phyloP scores from a whole-genome alignment of 2,888 invertebrate genomes.

The Melieria crassipennis region DNA sequence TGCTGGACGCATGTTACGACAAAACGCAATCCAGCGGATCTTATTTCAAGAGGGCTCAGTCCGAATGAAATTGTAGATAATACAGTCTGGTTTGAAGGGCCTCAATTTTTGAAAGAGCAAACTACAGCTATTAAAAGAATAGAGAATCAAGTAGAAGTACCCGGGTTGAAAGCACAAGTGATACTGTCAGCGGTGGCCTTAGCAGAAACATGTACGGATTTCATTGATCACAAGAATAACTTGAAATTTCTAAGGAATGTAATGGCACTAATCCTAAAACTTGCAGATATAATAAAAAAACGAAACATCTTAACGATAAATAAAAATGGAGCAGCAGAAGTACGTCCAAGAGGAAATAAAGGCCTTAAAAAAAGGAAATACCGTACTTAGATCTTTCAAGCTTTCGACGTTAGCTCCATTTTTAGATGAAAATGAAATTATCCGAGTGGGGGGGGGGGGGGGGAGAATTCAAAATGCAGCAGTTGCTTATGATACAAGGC shows the following conservation, averaged over 20 bases:
- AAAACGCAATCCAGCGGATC: no score
- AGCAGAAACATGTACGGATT: no score
- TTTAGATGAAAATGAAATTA: slow-evolving; percentile 10
- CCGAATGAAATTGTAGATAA: no score
- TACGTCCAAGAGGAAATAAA: slow-evolving; percentile 9
- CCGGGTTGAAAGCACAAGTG: no score
- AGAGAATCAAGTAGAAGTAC: no score
- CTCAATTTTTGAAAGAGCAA: no score
- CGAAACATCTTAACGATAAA: not conserved
- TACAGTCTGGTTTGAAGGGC: no score
- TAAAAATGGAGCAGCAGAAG: slow-evolving; percentile 4
- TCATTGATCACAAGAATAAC: slow-evolving; percentile 18
- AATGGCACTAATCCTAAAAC: not conserved
- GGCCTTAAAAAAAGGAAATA: not conserved
- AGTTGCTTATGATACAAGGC: slow-evolving; percentile 5
- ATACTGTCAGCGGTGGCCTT: no score
- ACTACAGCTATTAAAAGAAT: no score
- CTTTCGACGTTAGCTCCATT: slow-evolving; percentile 9
- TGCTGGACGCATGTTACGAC: no score
- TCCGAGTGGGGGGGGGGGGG: slow-evolving; percentile 21
- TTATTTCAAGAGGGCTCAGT: no score
- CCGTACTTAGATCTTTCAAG: not conserved
- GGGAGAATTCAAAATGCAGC: slow-evolving; percentile 9
- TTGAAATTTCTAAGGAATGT: slow-evolving; percentile 12
- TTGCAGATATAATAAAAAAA: slow-evolving; percentile 7